Percentiles rank a stretch among this genome's conserved stretches.
phyloP scores from a whole-genome alignment of 2,113 vertebrate species.

The Sapajus apella region DNA sequence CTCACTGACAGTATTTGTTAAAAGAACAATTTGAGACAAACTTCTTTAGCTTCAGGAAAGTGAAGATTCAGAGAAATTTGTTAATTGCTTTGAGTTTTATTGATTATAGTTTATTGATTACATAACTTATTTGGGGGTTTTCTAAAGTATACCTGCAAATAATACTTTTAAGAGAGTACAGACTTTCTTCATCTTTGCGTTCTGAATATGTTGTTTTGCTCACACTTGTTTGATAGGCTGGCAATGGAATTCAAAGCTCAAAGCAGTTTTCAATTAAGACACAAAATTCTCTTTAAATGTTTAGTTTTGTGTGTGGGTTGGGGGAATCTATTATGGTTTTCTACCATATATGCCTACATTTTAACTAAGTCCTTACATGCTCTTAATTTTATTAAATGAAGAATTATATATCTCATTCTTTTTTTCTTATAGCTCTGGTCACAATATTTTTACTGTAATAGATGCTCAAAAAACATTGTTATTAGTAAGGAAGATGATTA shows the following conservation, averaged over 20 bases:
- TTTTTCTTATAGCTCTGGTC: not conserved
- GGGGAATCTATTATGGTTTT: not conserved
- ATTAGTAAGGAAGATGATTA: not conserved
- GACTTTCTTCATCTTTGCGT: not conserved
- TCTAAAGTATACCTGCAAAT: not conserved
- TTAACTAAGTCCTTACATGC: not conserved
- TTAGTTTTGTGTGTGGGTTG: not conserved
- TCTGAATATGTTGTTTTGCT: not conserved
- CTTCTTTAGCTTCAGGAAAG: not conserved
- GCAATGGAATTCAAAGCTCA: conserved; percentile 2
- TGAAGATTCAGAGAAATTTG: not conserved
- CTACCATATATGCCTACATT: not conserved
- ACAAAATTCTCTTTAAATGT: not conserved
- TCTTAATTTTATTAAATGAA: not conserved
- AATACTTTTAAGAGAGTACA: not conserved
- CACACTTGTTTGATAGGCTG: not conserved
- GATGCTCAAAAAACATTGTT: not conserved
- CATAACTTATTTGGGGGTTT: not conserved
- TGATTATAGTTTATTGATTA: not conserved
- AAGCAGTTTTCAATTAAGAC: not conserved
- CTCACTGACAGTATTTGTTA: not conserved
- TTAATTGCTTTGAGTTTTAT: not conserved
- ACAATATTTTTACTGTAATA: not conserved
- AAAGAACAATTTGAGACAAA: not conserved
- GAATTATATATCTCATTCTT: not conserved